These are phyloP conservation scores for Diorhabda carinulata DNA, from an alignment of 1,140 invertebrate species.

Conservation along the genomic window DNA sequence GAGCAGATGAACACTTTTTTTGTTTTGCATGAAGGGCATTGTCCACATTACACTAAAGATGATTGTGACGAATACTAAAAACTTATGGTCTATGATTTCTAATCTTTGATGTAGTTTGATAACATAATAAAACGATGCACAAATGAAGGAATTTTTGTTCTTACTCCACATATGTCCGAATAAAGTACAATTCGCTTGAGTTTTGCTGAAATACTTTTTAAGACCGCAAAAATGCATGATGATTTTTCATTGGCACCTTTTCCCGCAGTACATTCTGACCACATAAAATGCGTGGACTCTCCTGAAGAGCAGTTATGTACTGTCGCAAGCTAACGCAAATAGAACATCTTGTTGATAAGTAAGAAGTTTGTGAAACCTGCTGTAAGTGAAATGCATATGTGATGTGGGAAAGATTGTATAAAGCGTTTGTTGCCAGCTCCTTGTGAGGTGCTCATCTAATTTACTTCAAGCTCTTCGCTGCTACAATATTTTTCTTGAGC, in stretches of 20 bases:
- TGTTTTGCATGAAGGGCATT: too few relatives aligned
- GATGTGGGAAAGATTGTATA: background rate
- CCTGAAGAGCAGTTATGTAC: background rate
- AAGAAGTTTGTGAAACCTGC: background rate
- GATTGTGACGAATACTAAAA: background rate
- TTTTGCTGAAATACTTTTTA: background rate
- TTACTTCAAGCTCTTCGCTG: background rate
- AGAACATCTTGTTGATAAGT: background rate
- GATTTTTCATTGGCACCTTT: background rate
- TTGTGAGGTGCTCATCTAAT: background rate
- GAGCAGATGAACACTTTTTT: background rate
- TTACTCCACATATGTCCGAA: background rate
- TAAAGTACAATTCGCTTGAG: background rate
- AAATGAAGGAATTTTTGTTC: background rate
- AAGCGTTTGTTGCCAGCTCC: too few relatives aligned
- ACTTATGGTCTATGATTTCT: background rate
- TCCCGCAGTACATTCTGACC: background rate
- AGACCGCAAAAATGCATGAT: too few relatives aligned
- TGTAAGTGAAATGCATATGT: conserved; percentile 5
- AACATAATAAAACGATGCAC: background rate
- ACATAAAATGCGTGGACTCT: background rate
- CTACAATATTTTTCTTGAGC: background rate
- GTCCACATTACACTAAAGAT: background rate
- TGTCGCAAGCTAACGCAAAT: background rate
- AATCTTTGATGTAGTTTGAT: background rate